These are phyloP conservation scores for Anthrax anthrax DNA, from an alignment of 2,888 invertebrate genomes.

Conservation along the genomic window DNA sequence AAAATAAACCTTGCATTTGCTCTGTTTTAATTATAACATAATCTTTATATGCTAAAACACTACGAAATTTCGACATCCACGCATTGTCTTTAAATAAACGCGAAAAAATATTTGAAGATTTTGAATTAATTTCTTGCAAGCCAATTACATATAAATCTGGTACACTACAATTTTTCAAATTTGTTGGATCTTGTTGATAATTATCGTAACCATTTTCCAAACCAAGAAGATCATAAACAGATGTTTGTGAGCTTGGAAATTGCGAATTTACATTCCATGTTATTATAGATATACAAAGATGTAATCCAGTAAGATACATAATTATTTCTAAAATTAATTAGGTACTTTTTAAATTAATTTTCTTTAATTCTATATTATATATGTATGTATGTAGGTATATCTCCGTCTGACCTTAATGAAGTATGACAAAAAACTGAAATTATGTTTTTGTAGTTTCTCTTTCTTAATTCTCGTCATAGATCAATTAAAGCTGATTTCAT, in stretches of 20 bases:
- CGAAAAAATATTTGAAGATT: slow-evolving; percentile 69
- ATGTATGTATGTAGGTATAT: no score
- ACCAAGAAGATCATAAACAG: slow-evolving; percentile 53
- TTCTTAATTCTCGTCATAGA: no score
- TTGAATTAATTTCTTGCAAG: slow-evolving; percentile 79
- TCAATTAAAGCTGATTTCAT: no score
- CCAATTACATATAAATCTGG: slow-evolving; percentile 80
- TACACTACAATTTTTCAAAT: slow-evolving; percentile 31
- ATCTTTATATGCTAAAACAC: slow-evolving; percentile 35
- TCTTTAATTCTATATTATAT: no score
- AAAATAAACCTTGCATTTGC: slow-evolving; percentile 68
- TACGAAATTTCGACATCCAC: slow-evolving; percentile 65
- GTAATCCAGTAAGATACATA: slow-evolving; percentile 2
- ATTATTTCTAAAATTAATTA: no score
- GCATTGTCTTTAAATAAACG: slow-evolving; percentile 71
- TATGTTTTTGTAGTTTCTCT: no score
- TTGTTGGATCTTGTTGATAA: slow-evolving; percentile 33
- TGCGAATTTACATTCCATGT: slow-evolving; percentile 87
- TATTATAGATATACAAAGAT: slow-evolving; percentile 55
- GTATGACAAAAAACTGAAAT: no score
- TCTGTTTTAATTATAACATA: slow-evolving; percentile 69
- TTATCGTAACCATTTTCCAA: slow-evolving; percentile 41
- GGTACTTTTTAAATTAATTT: no score
- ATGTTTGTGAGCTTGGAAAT: slow-evolving; percentile 55
- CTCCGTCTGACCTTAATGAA: no score